Evolutionary conservation across 2,888 invertebrate species (phyloP).

Genomic region (Agrotis clavis): DNA sequence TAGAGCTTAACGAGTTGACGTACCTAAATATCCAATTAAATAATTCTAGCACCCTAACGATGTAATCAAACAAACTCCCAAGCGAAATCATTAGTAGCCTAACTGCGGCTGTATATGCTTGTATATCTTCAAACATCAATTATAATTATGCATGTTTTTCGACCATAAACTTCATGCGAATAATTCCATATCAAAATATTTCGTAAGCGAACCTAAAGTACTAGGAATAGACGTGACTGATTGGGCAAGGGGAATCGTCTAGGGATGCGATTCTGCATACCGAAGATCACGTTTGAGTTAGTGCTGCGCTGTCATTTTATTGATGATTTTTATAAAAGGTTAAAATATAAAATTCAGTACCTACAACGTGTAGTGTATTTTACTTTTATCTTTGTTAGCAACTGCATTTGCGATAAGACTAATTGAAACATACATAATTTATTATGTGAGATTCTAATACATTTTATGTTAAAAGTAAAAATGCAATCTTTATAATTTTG

Average conservation of each 20-base stretch:
- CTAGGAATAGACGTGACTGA: conserved; percentile 75
- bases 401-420: conserved; percentile 24
- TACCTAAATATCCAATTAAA: conserved; percentile 42
- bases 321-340: conserved; percentile 50
- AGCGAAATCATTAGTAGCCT: conserved; percentile 41
- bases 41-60: conserved; percentile 44
- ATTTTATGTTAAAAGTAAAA: conserved; percentile 8
- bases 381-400: conserved; percentile 34
- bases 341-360: neutral
- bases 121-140: conserved; percentile 50
- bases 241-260: conserved; percentile 74
- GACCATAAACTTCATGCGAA: conserved; percentile 31
- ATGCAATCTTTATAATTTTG: conserved; percentile 22
- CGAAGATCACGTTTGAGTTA: conserved; percentile 77
- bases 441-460: neutral
- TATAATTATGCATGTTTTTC: conserved; percentile 52
- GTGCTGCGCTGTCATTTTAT: conserved; percentile 65
- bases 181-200: conserved; percentile 36
- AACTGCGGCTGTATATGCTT: conserved; percentile 11
- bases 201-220: conserved; percentile 35
- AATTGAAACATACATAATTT: conserved; percentile 19
- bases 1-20: conserved; percentile 7
- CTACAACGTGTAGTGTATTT: neutral
- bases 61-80: conserved; percentile 46
- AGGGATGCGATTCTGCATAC: conserved; percentile 82